Percentiles rank a stretch among this genome's conserved stretches.
Conservation (phyloP, 2,888 invertebrate species). For the Sepiola atlantica region DNA sequence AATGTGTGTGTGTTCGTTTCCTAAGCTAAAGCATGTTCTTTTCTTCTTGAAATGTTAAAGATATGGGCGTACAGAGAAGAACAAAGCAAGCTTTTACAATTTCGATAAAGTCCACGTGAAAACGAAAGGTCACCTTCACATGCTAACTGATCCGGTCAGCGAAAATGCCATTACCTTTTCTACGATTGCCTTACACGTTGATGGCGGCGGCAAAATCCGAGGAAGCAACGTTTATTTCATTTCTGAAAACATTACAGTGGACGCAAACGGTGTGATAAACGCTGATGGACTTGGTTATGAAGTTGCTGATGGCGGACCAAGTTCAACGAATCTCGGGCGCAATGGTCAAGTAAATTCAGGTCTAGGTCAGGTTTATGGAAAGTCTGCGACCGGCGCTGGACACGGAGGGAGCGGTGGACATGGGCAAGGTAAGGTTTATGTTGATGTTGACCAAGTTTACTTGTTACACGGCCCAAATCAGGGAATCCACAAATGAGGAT, state of each 20-base stretch:
- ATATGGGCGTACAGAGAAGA: slow-evolving; percentile 57
- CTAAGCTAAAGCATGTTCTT: too few relatives aligned
- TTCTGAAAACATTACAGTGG: slow-evolving; percentile 62
- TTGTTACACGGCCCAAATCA: too few relatives aligned
- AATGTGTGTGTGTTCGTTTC: too few relatives aligned
- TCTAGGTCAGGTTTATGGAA: slow-evolving; percentile 54
- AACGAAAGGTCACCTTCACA: slow-evolving; percentile 61
- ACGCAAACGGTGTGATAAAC: slow-evolving; percentile 60
- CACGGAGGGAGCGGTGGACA: slow-evolving; percentile 66
- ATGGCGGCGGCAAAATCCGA: slow-evolving; percentile 63
- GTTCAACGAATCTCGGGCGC: slow-evolving; percentile 52
- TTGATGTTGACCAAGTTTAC: too few relatives aligned
- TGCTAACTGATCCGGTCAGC: slow-evolving; percentile 62
- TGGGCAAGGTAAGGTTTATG: slow-evolving; percentile 55
- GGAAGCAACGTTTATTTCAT: slow-evolving; percentile 62
- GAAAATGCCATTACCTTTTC: slow-evolving; percentile 59
- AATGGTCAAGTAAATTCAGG: slow-evolving; percentile 63
- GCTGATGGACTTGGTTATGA: slow-evolving; percentile 63
- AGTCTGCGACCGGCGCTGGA: slow-evolving; percentile 60
- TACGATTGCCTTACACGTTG: slow-evolving; percentile 59
- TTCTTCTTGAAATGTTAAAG: neutral
- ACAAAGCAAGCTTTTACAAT: slow-evolving; percentile 55
- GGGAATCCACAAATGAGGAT: too few relatives aligned
- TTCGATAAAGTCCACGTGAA: slow-evolving; percentile 65
- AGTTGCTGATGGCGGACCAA: slow-evolving; percentile 52